A percentile compares a stretch with the other conserved stretches of the same genome.
phyloP scores from a whole-genome alignment of 1,140 invertebrate genomes.

The Ceratoteleas bidentatus region DNA sequence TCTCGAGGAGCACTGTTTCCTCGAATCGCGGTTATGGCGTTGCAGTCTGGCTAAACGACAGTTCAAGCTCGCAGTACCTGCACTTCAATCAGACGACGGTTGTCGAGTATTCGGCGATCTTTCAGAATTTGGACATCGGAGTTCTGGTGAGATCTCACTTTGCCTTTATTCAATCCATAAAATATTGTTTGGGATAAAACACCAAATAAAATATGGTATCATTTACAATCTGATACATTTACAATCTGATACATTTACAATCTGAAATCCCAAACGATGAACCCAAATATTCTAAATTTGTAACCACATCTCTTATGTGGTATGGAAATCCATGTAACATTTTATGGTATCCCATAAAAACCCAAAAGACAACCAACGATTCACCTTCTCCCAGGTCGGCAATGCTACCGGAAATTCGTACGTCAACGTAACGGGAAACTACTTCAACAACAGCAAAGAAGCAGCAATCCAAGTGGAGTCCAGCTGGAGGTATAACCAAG shows the following conservation, averaged over 20 bases:
- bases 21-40: slow-evolving; percentile 93
- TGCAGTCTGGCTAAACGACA: slow-evolving; percentile 94
- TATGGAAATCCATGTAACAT: too few relatives aligned
- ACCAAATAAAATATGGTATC: too few relatives aligned
- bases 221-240: too few relatives aligned
- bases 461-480: slow-evolving; percentile 89
- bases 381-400: too few relatives aligned
- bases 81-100: slow-evolving; percentile 91
- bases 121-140: slow-evolving; percentile 91
- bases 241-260: too few relatives aligned
- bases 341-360: too few relatives aligned
- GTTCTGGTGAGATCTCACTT: slow-evolving; percentile 83
- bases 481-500: slow-evolving; percentile 86
- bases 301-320: too few relatives aligned
- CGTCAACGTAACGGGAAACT: slow-evolving; percentile 93
- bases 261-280: too few relatives aligned
- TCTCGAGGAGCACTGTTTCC: slow-evolving; percentile 89
- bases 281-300: too few relatives aligned
- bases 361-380: too few relatives aligned
- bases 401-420: slow-evolving; percentile 89
- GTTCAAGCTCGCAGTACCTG: slow-evolving; percentile 86
- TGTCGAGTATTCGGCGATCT: slow-evolving; percentile 92
- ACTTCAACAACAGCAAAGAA: slow-evolving; percentile 88
- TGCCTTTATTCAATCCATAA: background rate
- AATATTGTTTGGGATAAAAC: too few relatives aligned